These are phyloP conservation scores for Pachyseris speciosa DNA, from an alignment of 64 coral and sea anemone species.

Conservation along the genomic window DNA sequence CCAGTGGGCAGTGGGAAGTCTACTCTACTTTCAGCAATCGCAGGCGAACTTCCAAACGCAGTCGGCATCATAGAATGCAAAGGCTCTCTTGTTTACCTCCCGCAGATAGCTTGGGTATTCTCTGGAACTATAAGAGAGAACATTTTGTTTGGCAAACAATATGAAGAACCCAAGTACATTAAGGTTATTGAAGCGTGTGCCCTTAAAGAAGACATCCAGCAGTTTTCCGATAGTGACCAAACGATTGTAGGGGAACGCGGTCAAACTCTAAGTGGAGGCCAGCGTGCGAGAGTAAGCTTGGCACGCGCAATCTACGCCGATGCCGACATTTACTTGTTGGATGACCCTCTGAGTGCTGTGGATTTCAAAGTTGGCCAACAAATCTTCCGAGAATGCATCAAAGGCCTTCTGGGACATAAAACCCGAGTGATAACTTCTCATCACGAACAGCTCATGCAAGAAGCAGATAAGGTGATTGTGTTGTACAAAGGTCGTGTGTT, in stretches of 20 bases:
- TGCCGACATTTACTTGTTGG: conserved; percentile 19
- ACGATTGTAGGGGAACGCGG: conserved; percentile 27
- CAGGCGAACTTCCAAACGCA: not conserved
- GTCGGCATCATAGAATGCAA: not conserved
- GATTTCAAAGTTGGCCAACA: conserved; percentile 11
- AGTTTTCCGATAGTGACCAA: conserved; percentile 1
- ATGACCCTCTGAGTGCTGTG: conserved; percentile 25
- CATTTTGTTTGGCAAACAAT: not conserved
- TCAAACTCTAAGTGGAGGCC: conserved; percentile 24
- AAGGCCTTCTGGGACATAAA: not conserved
- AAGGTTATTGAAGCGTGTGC: not conserved
- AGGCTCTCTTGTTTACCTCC: not conserved
- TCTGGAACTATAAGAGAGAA: conserved; percentile 35
- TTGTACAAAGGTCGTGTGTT: not conserved
- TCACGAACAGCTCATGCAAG: not conserved
- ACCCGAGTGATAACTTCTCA: conserved; percentile 7
- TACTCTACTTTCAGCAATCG: conserved; percentile 4
- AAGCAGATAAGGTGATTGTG: conserved; percentile 15
- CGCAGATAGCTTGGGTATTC: conserved; percentile 7
- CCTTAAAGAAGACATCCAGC: conserved; percentile 1
- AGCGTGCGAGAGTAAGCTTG: conserved; percentile 6
- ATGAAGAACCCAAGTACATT: not conserved
- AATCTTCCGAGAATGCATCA: conserved; percentile 20
- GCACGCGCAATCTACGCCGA: not conserved
- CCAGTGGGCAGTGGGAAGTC: conserved; percentile 10